Conservation (phyloP, 2,113 vertebrate species). For the Connochaetes taurinus region DNA sequence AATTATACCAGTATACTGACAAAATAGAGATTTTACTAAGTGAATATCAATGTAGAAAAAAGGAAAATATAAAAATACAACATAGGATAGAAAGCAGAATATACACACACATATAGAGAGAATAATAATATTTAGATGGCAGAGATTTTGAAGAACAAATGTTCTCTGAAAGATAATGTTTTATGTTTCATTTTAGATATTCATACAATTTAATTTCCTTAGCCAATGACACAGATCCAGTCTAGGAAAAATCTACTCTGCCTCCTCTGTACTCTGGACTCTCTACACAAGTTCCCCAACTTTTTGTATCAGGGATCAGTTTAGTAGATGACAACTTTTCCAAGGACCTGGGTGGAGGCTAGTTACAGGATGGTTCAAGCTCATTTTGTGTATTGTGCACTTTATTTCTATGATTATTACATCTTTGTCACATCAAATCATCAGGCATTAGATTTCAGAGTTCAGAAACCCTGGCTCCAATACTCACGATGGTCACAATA, state of each 20-base stretch:
- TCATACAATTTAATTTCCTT: not conserved
- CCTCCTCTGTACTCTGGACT: not conserved
- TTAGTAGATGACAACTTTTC: not conserved
- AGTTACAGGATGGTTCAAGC: not conserved
- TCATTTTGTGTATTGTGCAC: not conserved
- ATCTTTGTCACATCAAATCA: not conserved
- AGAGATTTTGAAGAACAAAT: not conserved
- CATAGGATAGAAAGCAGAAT: not conserved
- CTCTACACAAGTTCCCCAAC: not conserved
- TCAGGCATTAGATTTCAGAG: not conserved
- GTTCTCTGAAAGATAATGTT: not conserved
- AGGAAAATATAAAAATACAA: not conserved
- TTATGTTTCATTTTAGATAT: not conserved
- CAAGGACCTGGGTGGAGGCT: not conserved
- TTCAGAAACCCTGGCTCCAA: not conserved
- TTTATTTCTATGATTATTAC: not conserved
- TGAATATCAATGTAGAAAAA: not conserved
- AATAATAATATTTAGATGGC: not conserved
- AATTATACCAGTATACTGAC: not conserved
- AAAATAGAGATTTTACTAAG: not conserved
- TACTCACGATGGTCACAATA: fast-evolving
- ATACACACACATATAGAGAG: not conserved
- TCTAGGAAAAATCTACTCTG: not conserved
- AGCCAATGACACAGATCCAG: not conserved
- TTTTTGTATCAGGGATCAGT: not conserved